Base-by-base conservation (phyloP, 2,113 vertebrate species). In the Glareola pratincola region DNA sequence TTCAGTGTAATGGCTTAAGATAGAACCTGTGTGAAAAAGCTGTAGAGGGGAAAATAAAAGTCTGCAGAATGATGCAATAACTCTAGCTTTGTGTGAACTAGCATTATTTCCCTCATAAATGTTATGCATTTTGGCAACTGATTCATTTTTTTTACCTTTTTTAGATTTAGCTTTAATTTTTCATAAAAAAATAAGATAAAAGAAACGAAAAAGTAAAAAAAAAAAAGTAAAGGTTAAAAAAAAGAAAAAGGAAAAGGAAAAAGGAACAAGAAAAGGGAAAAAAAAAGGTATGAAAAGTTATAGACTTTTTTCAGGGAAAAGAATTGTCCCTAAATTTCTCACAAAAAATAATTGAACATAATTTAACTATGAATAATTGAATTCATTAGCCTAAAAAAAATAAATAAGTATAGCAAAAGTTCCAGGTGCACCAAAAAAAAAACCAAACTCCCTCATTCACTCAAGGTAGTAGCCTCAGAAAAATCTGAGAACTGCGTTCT, bases 241-340 rank as follows among this genome's bases (percentile, higher is more conserved):
- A 30, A 34, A 18, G 5, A n/a, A n/a, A n/a, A n/a, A n/a, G n/a
- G n/a, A n/a, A n/a, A n/a, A n/a, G n/a, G n/a, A 13, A 20, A 48
- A 16, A 7, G 3, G 14, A 29, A 13, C 18, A 13, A 6, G 3
- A 12, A 15, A 7, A 1, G 6, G 6, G 0, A 37, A 12, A 27
- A 9, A 10, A 50, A 62, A 10, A 45, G 12, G 2, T 12, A 47
- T 30, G 18, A 39, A 21, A 66, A 21, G 4, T 20, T 51, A 1
- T 6, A 51, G 5, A 23, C 1, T 12, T 81, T 34, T 5, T 37
- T 9, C 9, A 34, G 12, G 7, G 66, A 63, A 53, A 67, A 54
- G n/a, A 3, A 4, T 4, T 59, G 4, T 20, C 4, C 8, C 12
- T 16, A 30, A n/a, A 34, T 73, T 73, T 62, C 29, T 48, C 27